Conservation (phyloP, 2,888 invertebrate species). For the Chesias legatella region DNA sequence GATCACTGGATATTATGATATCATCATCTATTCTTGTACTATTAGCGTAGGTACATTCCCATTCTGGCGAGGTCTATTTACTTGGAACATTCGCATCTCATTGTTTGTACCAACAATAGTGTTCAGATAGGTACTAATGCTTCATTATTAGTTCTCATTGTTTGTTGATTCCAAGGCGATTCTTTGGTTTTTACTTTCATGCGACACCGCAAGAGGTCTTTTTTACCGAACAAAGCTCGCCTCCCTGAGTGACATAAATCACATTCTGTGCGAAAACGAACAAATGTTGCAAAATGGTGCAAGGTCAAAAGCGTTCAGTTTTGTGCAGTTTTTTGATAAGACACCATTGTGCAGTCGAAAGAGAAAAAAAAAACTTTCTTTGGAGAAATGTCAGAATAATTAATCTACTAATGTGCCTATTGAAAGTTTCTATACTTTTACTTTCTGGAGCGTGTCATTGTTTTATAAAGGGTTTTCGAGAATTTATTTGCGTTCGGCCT, state of each 20-base stretch:
- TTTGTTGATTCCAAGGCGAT: slow-evolving; percentile 41
- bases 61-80: slow-evolving; percentile 61
- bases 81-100: slow-evolving; percentile 43
- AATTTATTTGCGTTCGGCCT: slow-evolving; percentile 65
- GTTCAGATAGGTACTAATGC: slow-evolving; percentile 45
- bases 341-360: slow-evolving; percentile 46
- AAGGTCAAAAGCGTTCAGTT: slow-evolving; percentile 63
- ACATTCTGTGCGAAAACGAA: slow-evolving; percentile 64
- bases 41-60: slow-evolving; percentile 50
- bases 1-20: slow-evolving; percentile 62
- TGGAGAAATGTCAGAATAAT: slow-evolving; percentile 58
- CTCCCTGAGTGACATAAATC: slow-evolving; percentile 61
- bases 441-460: slow-evolving; percentile 62
- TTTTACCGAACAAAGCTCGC: slow-evolving; percentile 52
- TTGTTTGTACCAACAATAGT: slow-evolving; percentile 48
- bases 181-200: slow-evolving; percentile 48
- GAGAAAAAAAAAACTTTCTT: slow-evolving; percentile 64
- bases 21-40: slow-evolving; percentile 67
- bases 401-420: slow-evolving; percentile 66
- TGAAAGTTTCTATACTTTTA: slow-evolving; percentile 60
- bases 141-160: slow-evolving; percentile 50
- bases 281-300: slow-evolving; percentile 67
- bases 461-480: slow-evolving; percentile 45
- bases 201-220: slow-evolving; percentile 69
- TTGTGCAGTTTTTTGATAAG: slow-evolving; percentile 35